Evolutionary conservation across 2,113 vertebrate species (phyloP).

Genomic region (Cariama cristata): DNA sequence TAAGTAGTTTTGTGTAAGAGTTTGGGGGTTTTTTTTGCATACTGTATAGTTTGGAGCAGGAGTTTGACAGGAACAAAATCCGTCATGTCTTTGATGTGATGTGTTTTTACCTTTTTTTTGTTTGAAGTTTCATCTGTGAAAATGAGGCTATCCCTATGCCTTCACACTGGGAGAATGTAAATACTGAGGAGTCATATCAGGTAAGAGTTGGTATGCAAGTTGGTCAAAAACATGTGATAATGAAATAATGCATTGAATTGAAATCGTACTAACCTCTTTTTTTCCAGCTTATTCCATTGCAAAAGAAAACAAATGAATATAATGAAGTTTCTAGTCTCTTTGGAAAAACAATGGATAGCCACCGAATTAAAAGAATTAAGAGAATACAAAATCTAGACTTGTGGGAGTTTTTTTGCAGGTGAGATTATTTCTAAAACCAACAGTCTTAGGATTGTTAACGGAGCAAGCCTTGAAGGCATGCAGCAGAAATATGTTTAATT

Average conservation of each 20-base stretch:
- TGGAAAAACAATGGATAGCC: conserved; percentile 91
- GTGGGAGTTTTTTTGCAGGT: conserved; percentile 99
- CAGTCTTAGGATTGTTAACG: conserved; percentile 19
- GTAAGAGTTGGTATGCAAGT: conserved; percentile 67
- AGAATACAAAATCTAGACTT: conserved; percentile 96
- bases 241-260: neutral
- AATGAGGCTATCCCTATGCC: conserved; percentile 92
- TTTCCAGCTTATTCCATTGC: conserved; percentile 83
- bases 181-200: conserved; percentile 91
- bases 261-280: conserved; percentile 55
- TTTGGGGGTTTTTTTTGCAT: neutral
- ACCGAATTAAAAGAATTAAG: conserved; percentile 90
- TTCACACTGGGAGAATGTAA: conserved; percentile 93
- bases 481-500: neutral
- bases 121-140: conserved; percentile 92
- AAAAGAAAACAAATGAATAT: conserved; percentile 92
- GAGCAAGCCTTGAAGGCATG: neutral
- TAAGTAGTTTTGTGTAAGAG: neutral
- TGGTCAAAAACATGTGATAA: neutral
- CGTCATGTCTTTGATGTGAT: neutral
- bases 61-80: neutral
- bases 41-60: neutral
- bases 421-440: conserved; percentile 58
- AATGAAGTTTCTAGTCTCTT: conserved; percentile 91
- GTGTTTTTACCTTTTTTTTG: neutral